Evolutionary conservation across 2,888 invertebrate species (phyloP), one percentile per base, ranked within the genome.

Genomic region (Oligia latruncula): DNA sequence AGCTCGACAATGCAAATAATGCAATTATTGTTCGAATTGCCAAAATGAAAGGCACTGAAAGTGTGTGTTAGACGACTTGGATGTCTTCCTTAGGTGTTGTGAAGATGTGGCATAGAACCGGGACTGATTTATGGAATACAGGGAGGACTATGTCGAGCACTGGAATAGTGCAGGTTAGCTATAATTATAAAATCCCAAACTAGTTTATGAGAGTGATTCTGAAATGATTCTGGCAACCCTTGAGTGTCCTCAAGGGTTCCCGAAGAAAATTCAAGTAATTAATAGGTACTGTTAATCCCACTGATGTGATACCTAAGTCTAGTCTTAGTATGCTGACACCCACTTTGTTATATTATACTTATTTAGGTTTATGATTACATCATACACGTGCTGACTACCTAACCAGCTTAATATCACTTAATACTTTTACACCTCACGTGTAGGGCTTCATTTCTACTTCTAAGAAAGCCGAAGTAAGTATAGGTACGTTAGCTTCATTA

Each of bases 371-470:
- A 67, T 70, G 43, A 82, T 85, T 70, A 86, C 77, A 78, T 82
- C 77, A 75, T 66, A 55, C 43, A 6, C 35, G 15, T 55, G 43
- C 60, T 67, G 20, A 20, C 60, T 52, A 23, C 60, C 40, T 75
- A 83, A 75, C 65, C 15, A 74, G 71, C 82, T 75, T 78, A 58
- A 29, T 29, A 29, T 29, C 29, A 29, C 29, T 29, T 29, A 29
- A 77, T 52, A 76, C 60, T 64, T 74, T 43, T 58, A 62, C 55
- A 64, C 82, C 66, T 77, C 46, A 60, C 68, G 29, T 67, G 64
- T 81, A 74, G 4, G 84, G 86, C 72, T 86, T 84, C 84, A 17
- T 66, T 71, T 46, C n/a, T 71, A 78, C 82, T 85, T 72, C 86
- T 62, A 74, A 77, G 82, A 82, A 84, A 13, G 40, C 52, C 71